phyloP scores from a whole-genome alignment of 2,888 invertebrate species.

The Trichogramma evanescens region DNA sequence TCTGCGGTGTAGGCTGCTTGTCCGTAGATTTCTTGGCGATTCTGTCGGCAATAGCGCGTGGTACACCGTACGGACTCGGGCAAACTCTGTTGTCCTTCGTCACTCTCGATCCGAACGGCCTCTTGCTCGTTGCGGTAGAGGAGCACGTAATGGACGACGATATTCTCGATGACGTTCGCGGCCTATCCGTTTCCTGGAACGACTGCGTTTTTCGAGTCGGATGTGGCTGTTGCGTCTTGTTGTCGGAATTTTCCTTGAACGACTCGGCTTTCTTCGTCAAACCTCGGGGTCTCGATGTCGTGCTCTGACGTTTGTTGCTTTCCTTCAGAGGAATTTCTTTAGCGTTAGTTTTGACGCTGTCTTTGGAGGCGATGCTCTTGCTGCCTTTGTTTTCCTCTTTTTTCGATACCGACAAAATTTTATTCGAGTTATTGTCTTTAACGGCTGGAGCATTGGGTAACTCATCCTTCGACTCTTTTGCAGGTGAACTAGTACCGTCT shows the following conservation, averaged over 20 bases:
- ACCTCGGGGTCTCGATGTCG: no score
- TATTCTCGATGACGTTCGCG: conserved; percentile 32
- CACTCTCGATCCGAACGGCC: neutral
- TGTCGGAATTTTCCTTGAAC: conserved; percentile 9
- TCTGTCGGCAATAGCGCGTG: conserved; percentile 24
- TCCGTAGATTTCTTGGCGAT: conserved; percentile 46
- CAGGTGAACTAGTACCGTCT: conserved; percentile 7
- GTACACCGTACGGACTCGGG: conserved; percentile 43
- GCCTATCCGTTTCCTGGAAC: conserved; percentile 18
- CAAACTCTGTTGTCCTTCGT: conserved; percentile 45
- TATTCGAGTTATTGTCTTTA: no score
- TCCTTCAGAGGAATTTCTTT: no score
- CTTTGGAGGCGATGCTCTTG: no score
- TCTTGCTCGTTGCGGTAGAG: conserved; percentile 33
- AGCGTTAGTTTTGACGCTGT: no score
- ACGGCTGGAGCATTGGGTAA: no score
- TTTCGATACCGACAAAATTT: no score
- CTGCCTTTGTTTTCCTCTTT: no score
- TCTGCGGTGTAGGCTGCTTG: neutral
- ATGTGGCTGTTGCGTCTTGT: conserved; percentile 9
- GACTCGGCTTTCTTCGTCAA: conserved; percentile 7
- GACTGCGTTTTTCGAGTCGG: conserved; percentile 14
- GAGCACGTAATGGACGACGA: conserved; percentile 29
- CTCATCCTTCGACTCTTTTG: neutral
- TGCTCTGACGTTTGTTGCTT: no score